These are phyloP conservation scores for Drusus annulatus DNA, from an alignment of 1,140 invertebrate genomes.

Conservation along the genomic window DNA sequence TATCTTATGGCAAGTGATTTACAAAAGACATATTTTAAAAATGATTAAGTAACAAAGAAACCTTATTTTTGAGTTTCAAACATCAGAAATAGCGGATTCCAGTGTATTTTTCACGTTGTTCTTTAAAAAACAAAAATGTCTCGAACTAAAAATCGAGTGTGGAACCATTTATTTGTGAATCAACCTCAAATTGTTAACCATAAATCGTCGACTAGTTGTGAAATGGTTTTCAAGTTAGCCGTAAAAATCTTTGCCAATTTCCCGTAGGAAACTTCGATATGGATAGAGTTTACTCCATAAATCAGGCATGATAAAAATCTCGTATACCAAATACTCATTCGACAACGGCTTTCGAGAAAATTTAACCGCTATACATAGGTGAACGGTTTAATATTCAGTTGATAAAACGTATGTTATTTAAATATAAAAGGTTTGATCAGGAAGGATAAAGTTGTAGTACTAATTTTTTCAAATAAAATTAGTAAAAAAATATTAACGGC, in stretches of 20 bases:
- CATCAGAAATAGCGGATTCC: no score
- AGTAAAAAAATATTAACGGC: no score
- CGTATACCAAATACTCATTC: slow-evolving; percentile 18
- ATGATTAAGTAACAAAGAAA: no score
- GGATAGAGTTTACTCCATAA: slow-evolving; percentile 39
- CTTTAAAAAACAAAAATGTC: no score
- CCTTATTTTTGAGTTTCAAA: no score
- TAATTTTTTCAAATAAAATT: no score
- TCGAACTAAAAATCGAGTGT: background rate
- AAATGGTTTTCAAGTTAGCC: slow-evolving; percentile 41
- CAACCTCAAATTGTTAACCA: slow-evolving; percentile 34
- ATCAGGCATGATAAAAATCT: slow-evolving; percentile 41
- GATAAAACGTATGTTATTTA: no score
- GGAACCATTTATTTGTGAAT: slow-evolving; percentile 35
- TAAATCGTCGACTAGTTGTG: slow-evolving; percentile 31
- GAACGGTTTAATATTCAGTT: background rate
- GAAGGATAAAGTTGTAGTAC: no score
- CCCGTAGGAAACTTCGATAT: slow-evolving; percentile 44
- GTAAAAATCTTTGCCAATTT: slow-evolving; percentile 43
- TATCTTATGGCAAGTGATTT: no score
- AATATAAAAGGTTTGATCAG: no score
- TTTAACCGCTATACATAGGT: slow-evolving; percentile 12
- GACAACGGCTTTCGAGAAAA: background rate
- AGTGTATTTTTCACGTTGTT: no score
- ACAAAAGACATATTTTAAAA: no score